Evolutionary conservation across 1,140 invertebrate genomes (phyloP).

Genomic region (Phymastichus coffea): DNA sequence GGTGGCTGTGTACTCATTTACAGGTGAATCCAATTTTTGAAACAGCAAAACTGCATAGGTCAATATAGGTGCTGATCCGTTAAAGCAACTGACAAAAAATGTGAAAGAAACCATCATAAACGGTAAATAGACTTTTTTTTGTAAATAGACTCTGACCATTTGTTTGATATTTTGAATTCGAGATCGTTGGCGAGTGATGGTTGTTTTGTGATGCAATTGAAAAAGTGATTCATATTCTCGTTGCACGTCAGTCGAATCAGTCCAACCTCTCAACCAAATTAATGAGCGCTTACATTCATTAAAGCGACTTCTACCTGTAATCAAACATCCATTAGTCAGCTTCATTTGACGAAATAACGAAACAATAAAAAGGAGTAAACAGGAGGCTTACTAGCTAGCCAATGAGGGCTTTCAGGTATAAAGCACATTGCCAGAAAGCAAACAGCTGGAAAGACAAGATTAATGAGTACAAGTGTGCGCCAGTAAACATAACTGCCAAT

Average conservation of each 20-base stretch:
- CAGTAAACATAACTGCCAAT: not conserved
- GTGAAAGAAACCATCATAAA: not conserved
- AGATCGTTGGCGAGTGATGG: no score
- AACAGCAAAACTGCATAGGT: not conserved
- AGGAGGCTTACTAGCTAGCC: not conserved
- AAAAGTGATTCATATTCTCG: not conserved
- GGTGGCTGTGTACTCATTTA: not conserved
- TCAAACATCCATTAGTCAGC: not conserved
- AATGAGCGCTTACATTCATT: not conserved
- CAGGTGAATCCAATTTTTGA: not conserved
- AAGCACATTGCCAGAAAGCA: not conserved
- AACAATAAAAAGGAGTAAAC: not conserved
- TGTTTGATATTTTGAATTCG: not conserved
- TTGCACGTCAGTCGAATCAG: not conserved
- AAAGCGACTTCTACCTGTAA: not conserved
- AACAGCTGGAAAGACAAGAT: not conserved
- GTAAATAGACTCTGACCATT: not conserved
- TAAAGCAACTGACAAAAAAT: not conserved
- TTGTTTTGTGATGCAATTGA: not conserved
- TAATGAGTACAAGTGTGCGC: not conserved
- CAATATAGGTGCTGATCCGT: not conserved
- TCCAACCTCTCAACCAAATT: conserved; percentile 4
- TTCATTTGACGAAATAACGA: not conserved
- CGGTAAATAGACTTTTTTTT: not conserved
- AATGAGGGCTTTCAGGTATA: conserved; percentile 3